Evolutionary conservation across 1,140 invertebrate species (phyloP), one percentile per base, ranked within the genome.

Genomic region (Paraescarpia echinospica): DNA sequence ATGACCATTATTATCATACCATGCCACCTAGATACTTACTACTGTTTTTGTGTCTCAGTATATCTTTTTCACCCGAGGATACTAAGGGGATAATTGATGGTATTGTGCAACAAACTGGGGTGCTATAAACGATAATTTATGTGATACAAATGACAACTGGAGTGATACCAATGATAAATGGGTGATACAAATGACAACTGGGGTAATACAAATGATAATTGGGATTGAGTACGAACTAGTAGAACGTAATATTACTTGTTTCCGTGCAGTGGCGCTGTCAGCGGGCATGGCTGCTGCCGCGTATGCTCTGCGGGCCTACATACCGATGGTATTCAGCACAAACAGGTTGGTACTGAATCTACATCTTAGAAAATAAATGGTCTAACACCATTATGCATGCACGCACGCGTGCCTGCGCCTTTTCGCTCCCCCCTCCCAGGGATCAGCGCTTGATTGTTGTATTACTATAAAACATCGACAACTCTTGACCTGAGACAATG

Each of bases 271-370:
- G 33, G 33, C 88, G 35, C 89, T 93, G 18, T 93, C 93, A 2
- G 92, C 92, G 22, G 35, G 90, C 0, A 89, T 92, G 88, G 93
- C 93, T 27, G 33, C 33, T 14, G 4, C 59, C 22, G 89, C 88
- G 41, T 93, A 90, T 35, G 34, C 90, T 9, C 51, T 93, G 34
- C 48, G 93, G 33, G 90, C 90, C 59, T 93, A 93, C 41, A 90
- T 93, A 12, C 93, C 93, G 18, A 92, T 92, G 34, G 93, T 34
- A 1, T 93, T 93, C 92, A 93, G 91, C 34, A 35, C 34, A 33
- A 89, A 92, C 35, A 33, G 34, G 91, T 92, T 35, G 12, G 48
- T 92, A 27, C 2, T 35, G 8, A 34, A 35, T 12, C 14, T 14
- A 31, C 35, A 33, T 92, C 48, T 35, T 92, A 41, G 1, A 9